Conservation (phyloP, 2,797 vertebrate species). For the Clarias pachynema region DNA sequence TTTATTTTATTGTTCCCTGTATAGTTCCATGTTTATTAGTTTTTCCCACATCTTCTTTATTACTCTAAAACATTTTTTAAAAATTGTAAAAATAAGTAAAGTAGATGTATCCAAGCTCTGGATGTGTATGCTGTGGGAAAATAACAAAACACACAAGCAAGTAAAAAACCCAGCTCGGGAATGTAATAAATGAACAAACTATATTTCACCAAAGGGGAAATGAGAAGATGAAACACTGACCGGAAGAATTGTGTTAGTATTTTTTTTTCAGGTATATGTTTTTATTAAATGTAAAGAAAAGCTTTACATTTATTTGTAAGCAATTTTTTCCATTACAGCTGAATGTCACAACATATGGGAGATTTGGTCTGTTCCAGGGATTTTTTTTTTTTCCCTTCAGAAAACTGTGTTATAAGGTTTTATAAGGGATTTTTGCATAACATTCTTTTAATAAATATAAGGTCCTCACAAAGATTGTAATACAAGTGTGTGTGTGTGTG, state of each 20-base stretch:
- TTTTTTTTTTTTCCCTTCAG: neutral
- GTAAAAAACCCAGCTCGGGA: neutral
- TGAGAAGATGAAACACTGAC: neutral
- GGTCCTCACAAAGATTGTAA: neutral
- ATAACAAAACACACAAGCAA: neutral
- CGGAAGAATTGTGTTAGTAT: neutral
- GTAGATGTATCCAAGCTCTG: neutral
- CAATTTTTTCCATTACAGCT: too few relatives aligned
- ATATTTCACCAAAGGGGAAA: neutral
- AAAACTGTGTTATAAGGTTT: neutral
- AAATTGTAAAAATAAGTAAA: neutral
- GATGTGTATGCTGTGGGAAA: too few relatives aligned
- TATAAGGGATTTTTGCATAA: neutral
- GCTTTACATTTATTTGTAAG: neutral
- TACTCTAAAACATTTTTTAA: neutral
- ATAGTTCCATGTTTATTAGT: neutral
- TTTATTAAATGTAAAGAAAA: neutral
- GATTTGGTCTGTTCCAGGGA: neutral
- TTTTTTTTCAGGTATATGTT: neutral
- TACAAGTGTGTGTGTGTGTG: neutral
- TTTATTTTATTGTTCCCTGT: neutral
- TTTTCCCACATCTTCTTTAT: neutral
- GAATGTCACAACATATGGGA: neutral
- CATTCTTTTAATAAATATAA: neutral
- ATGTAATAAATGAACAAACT: neutral